Conservation (phyloP, 2,113 vertebrate species). For the Gobius niger region DNA sequence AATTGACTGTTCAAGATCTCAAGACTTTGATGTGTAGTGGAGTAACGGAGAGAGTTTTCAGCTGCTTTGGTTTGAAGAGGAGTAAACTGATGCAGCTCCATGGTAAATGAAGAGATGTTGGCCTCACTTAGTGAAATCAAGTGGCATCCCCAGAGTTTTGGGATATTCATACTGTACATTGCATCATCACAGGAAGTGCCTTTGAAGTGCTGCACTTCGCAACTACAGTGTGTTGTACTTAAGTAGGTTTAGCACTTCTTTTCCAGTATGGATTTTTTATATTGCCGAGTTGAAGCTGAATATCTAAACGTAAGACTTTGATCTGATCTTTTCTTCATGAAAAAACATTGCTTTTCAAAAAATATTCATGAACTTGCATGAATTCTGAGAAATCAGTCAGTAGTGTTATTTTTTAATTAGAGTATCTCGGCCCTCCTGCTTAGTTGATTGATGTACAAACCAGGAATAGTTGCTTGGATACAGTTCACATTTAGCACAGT, state of each 20-base stretch:
- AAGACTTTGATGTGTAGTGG: conserved; percentile 12
- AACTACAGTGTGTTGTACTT: background rate
- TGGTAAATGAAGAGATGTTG: conserved; percentile 1
- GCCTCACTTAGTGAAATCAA: conserved; percentile 12
- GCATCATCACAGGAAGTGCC: background rate
- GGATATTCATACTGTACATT: background rate
- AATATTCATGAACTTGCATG: background rate
- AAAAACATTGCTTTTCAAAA: background rate
- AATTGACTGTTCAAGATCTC: background rate
- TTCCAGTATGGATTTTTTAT: background rate
- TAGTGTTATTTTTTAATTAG: background rate
- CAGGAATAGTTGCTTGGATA: background rate
- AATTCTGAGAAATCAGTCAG: conserved; percentile 11
- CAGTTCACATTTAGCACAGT: background rate
- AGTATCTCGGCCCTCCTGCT: conserved; percentile 1
- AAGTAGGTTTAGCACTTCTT: background rate
- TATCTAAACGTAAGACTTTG: background rate
- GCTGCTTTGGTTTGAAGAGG: background rate
- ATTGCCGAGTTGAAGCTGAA: background rate
- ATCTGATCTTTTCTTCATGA: background rate
- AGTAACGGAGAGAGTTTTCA: background rate
- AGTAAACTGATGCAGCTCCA: background rate
- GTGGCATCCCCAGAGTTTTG: conserved; percentile 3
- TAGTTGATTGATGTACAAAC: conserved; percentile 4
- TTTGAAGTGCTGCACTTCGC: background rate